Conservation (phyloP, 2,797 vertebrate species). For the Pyrrhura leucotis region DNA sequence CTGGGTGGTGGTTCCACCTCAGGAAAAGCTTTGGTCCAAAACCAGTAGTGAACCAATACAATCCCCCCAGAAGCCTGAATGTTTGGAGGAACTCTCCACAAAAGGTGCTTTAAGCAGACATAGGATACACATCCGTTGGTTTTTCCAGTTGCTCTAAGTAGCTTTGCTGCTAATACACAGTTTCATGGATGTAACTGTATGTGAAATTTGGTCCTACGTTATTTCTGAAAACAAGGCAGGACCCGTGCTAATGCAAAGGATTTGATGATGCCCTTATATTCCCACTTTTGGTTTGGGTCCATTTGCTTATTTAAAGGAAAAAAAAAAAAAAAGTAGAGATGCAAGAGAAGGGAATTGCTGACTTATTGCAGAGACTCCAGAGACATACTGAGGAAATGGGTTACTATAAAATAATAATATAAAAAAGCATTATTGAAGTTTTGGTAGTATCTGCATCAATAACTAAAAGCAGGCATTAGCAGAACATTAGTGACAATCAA, state of each 20-base stretch:
- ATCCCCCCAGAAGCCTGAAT: neutral
- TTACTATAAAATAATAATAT: neutral
- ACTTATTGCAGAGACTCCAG: neutral
- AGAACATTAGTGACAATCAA: neutral
- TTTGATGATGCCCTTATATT: neutral
- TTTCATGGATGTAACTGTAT: neutral
- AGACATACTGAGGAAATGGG: neutral
- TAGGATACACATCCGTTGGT: accelerated
- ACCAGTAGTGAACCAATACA: neutral
- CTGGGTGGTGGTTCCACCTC: no score
- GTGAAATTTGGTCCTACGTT: neutral
- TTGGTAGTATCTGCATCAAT: neutral
- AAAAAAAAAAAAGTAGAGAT: neutral
- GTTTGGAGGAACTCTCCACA: neutral
- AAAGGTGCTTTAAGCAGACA: neutral
- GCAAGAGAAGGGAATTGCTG: neutral
- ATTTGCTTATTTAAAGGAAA: neutral
- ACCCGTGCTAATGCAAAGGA: neutral
- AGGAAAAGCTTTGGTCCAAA: neutral
- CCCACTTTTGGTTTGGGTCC: neutral
- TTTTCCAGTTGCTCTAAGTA: neutral
- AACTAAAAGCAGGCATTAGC: neutral
- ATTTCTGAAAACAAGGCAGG: neutral
- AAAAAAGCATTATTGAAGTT: neutral
- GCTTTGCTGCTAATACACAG: neutral